A percentile compares a stretch with the other conserved stretches of the same genome.
Evolutionary conservation across 2,797 vertebrate genomes (phyloP).

Genomic region (Scarus forsteni): DNA sequence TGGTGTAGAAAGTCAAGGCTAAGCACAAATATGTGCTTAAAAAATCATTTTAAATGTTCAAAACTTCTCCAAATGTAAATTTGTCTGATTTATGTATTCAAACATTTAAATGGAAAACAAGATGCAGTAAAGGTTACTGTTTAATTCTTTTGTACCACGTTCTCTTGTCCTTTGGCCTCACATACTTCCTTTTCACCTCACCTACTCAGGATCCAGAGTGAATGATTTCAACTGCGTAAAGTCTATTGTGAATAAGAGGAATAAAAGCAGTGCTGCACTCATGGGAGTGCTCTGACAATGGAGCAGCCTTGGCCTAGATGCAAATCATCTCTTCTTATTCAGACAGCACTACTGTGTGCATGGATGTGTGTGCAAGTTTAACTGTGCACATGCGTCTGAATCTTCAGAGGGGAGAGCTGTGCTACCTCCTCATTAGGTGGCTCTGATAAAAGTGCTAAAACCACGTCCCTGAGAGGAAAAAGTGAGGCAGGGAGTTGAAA

Average conservation of each 20-base stretch:
- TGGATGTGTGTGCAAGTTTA: conserved; percentile 8
- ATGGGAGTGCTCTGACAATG: conserved; percentile 70
- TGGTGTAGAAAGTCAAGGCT: background rate
- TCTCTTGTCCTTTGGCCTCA: conserved; percentile 37
- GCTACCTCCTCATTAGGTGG: conserved; percentile 71
- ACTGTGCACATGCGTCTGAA: conserved; percentile 18
- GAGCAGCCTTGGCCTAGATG: conserved; percentile 84
- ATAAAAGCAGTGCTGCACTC: conserved; percentile 73
- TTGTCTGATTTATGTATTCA: background rate
- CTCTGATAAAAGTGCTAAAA: conserved; percentile 63
- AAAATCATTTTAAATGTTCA: background rate
- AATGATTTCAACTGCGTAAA: conserved; percentile 63
- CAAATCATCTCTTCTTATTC: conserved; percentile 73
- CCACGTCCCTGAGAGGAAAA: conserved; percentile 48
- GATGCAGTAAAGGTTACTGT: background rate
- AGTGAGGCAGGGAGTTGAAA: conserved; percentile 15
- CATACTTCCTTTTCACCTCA: conserved; percentile 58
- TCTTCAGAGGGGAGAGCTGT: conserved; percentile 40
- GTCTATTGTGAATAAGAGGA: conserved; percentile 66
- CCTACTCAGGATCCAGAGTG: conserved; percentile 38
- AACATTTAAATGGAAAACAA: no score
- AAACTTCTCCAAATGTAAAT: background rate
- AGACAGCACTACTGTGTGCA: conserved; percentile 18
- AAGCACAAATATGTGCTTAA: no score
- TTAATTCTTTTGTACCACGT: conserved; percentile 10